Evolutionary conservation across 2,888 invertebrate species (phyloP).

Genomic region (Oxyteleia sp.): DNA sequence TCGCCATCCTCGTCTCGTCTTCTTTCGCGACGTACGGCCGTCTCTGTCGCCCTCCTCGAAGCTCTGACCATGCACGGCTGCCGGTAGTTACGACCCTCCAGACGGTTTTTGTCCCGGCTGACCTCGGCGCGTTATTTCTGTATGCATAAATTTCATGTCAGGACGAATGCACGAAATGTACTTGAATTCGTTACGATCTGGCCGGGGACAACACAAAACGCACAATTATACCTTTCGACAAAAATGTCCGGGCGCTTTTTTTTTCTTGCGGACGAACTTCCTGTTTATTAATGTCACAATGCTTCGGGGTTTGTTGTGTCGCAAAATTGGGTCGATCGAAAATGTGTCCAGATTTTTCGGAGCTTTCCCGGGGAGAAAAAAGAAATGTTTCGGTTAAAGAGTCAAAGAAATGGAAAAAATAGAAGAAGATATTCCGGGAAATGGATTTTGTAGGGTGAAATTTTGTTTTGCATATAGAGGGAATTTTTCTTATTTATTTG

Average conservation of each 20-base stretch:
- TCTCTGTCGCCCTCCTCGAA: conserved; percentile 55
- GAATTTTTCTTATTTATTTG: no score
- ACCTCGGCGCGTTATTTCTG: conserved; percentile 74
- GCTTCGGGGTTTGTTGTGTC: not conserved
- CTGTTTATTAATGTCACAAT: conserved; percentile 22
- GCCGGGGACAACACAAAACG: conserved; percentile 26
- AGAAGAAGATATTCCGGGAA: no score
- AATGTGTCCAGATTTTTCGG: conserved; percentile 10
- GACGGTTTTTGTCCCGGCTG: conserved; percentile 75
- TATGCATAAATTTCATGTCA: conserved; percentile 79
- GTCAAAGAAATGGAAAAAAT: no score
- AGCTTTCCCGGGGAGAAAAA: no score
- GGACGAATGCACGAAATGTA: conserved; percentile 70
- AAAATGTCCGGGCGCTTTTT: conserved; percentile 25
- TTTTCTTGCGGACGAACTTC: conserved; percentile 7
- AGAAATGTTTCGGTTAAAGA: no score
- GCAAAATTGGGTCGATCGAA: conserved; percentile 18
- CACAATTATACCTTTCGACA: conserved; percentile 31
- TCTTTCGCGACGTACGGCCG: conserved; percentile 41
- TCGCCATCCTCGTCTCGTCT: conserved; percentile 52
- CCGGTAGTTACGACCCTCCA: conserved; percentile 73
- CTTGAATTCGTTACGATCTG: conserved; percentile 62
- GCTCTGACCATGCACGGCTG: conserved; percentile 59
- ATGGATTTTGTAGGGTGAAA: no score
- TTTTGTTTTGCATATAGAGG: no score